Evolutionary conservation across 2,797 vertebrate genomes (phyloP).

Genomic region (Megaceryle alcyon): DNA sequence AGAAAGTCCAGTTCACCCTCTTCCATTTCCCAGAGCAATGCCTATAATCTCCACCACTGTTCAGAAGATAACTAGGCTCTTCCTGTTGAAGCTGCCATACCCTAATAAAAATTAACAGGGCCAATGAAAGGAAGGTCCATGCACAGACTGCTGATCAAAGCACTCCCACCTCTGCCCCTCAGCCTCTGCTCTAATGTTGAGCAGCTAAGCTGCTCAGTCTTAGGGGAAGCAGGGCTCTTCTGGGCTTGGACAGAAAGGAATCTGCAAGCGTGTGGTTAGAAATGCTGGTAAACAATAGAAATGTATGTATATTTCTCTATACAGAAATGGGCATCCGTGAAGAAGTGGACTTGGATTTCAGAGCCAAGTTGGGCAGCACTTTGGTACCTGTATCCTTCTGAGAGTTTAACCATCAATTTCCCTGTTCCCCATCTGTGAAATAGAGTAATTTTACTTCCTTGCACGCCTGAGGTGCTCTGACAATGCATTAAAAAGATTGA

Average conservation of each 20-base stretch:
- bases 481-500: constrained; percentile 70
- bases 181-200: neutral
- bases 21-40: neutral
- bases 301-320: neutral
- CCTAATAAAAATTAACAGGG: neutral
- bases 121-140: neutral
- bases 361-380: neutral
- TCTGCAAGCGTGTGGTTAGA: neutral
- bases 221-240: neutral
- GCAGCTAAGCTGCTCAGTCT: neutral
- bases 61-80: neutral
- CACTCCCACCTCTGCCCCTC: neutral
- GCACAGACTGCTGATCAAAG: neutral
- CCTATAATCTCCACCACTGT: neutral
- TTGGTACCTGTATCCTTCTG: constrained; percentile 41
- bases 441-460: constrained; percentile 58
- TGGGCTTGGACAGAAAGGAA: neutral
- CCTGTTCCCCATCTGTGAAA: constrained; percentile 60
- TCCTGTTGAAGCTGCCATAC: neutral
- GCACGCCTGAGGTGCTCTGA: constrained; percentile 53
- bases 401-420: constrained; percentile 65
- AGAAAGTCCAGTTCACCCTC: neutral
- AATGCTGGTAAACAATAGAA: neutral
- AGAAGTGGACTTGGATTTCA: constrained; percentile 12
- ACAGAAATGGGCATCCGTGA: neutral